Conservation (phyloP, 2,797 vertebrate species). For the Rhynchonycteris naso region DNA sequence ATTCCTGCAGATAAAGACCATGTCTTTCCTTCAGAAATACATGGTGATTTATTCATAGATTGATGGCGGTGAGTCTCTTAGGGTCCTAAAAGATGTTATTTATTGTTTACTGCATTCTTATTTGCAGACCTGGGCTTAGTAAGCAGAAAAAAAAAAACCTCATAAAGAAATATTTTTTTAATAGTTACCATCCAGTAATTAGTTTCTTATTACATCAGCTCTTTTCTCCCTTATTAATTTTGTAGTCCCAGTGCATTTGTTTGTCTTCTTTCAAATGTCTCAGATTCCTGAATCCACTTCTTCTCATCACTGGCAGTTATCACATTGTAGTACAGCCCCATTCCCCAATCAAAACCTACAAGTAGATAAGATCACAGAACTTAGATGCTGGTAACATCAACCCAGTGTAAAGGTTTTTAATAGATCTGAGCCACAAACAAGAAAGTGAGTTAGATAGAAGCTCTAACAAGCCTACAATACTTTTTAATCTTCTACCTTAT, state of each 20-base stretch:
- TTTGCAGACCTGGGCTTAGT: background rate
- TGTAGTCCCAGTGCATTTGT: background rate
- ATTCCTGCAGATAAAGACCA: background rate
- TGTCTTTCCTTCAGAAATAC: background rate
- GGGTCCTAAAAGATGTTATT: background rate
- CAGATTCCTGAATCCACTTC: background rate
- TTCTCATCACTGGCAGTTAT: background rate
- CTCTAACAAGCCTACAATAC: background rate
- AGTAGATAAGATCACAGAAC: background rate
- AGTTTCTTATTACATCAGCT: background rate
- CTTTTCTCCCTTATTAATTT: background rate
- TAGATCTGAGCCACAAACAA: background rate
- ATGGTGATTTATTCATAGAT: conserved; percentile 7
- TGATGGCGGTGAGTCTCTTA: background rate
- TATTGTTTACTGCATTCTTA: conserved; percentile 41
- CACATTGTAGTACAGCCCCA: background rate
- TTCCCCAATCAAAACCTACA: background rate
- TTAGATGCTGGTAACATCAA: background rate
- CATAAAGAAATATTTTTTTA: background rate
- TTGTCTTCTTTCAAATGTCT: conserved; percentile 4
- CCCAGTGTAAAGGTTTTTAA: background rate
- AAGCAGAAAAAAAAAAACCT: background rate
- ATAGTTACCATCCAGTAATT: background rate
- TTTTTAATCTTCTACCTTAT: conserved; percentile 66
- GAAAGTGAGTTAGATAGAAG: background rate